These are phyloP conservation scores for Lutjanus erythropterus DNA, from an alignment of 2,113 vertebrate genomes.

Conservation along the genomic window DNA sequence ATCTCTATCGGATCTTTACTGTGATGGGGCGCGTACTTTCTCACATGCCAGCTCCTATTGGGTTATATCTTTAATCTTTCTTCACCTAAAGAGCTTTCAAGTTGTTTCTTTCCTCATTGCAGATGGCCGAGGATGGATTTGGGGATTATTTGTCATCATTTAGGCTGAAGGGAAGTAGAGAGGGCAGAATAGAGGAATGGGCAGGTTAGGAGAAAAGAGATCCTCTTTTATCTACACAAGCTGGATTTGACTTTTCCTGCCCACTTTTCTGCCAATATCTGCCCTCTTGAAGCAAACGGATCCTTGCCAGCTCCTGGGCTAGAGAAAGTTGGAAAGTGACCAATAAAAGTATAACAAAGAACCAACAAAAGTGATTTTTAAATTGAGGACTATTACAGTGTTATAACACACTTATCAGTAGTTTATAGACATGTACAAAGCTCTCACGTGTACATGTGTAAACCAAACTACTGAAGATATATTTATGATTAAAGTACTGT, in stretches of 20 bases:
- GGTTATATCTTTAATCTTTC: conserved; percentile 3
- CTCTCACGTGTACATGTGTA: neutral
- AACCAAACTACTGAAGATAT: neutral
- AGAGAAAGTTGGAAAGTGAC: neutral
- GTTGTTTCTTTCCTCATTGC: neutral
- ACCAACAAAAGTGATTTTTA: neutral
- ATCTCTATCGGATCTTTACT: conserved; percentile 9
- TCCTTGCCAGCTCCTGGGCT: neutral
- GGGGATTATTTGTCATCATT: conserved; percentile 30
- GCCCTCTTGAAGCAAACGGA: neutral
- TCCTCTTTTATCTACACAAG: neutral
- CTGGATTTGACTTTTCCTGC: neutral
- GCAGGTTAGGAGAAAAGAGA: neutral
- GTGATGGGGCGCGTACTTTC: neutral
- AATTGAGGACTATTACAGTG: neutral
- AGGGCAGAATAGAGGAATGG: neutral
- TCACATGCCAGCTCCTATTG: neutral
- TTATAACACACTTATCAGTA: neutral
- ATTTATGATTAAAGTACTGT: too few species aligned
- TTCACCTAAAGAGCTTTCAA: conserved; percentile 15
- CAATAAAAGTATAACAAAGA: neutral
- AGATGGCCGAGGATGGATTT: conserved; percentile 2
- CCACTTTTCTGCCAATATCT: neutral
- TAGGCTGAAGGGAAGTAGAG: neutral
- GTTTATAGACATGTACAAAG: neutral